Evolutionary conservation across 2,797 vertebrate species (phyloP).

Genomic region (Masticophis lateralis): DNA sequence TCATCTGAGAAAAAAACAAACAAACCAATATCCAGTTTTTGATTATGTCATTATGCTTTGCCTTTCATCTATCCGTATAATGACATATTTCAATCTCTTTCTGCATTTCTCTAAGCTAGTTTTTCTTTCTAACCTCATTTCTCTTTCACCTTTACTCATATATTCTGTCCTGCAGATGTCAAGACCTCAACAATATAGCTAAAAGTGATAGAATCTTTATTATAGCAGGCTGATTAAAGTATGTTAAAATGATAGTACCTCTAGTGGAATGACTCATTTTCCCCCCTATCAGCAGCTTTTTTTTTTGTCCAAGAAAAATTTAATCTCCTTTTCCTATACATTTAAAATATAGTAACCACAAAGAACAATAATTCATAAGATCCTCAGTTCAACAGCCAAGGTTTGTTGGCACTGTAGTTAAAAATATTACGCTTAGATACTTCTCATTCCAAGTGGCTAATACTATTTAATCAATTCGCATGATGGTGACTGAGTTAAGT

Average conservation of each 20-base stretch:
- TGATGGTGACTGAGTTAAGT: background rate
- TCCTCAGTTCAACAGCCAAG: background rate
- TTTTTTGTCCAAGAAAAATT: background rate
- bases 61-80: background rate
- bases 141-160: background rate
- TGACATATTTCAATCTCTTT: constrained; percentile 5
- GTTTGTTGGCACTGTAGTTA: background rate
- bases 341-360: background rate
- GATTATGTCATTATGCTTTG: constrained; percentile 17
- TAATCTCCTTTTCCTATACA: background rate
- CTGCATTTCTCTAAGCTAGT: background rate
- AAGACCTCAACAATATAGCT: background rate
- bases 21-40: constrained; percentile 12
- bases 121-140: background rate
- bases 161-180: background rate
- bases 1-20: background rate
- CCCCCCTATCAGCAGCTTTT: background rate
- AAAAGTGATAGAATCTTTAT: background rate
- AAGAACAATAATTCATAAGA: background rate
- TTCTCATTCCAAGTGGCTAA: background rate
- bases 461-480: background rate
- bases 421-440: background rate
- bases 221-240: background rate
- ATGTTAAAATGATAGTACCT: background rate
- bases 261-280: background rate